Base-by-base conservation (phyloP, 2,888 invertebrate species). In the Sarcophaga subvicina region DNA sequence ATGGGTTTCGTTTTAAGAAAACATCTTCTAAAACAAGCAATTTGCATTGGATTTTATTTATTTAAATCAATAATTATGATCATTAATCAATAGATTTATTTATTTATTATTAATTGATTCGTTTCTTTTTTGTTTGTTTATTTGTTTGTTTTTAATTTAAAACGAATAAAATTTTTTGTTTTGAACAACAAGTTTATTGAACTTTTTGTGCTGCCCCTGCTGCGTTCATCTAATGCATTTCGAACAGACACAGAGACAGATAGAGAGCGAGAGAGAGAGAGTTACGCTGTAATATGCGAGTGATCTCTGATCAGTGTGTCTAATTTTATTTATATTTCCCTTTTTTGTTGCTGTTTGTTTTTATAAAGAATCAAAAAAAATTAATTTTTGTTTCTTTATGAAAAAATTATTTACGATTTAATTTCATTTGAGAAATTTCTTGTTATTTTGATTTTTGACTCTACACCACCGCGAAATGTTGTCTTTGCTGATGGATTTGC, bases 41-140 rank as follows among this genome's bases (percentile, higher is more conserved):
- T 69, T 69, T n/a, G n/a, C 59, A 69, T 77, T 60, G 67, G 67
- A 67, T 37, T 37, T 37, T 37, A 37, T 37, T 37, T 37, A 8
- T 10, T 37, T 37, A 10, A 37, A 37, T 37, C 37, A 37, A 37
- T 37, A 37, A 37, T 37, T 54, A 17, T 69, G 22, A 6, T 25
- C 25, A 78, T 78, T 69, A 62, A 69, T 69, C 69, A 78, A 77
- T 67, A n/a, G 37, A 11, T 54, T 49, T 1, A 22, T 22, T 22
- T 22, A 22, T 49, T 54, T 54, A 54, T 54, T 54, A 14, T 54
- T 54, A 54, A 54, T 37, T 54, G 54, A 10, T 54, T 14, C 5
- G 2, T 0, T 12, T 54, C 12, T 54, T 17, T 54, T 10, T 49
- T 49, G 2, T 49, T 14, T 49, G 4, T 49, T 11, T 49, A 1